A percentile compares a stretch with the other conserved stretches of the same genome.
Evolutionary conservation across 2,888 invertebrate species (phyloP).

Genomic region (Coenonympha glycerion): DNA sequence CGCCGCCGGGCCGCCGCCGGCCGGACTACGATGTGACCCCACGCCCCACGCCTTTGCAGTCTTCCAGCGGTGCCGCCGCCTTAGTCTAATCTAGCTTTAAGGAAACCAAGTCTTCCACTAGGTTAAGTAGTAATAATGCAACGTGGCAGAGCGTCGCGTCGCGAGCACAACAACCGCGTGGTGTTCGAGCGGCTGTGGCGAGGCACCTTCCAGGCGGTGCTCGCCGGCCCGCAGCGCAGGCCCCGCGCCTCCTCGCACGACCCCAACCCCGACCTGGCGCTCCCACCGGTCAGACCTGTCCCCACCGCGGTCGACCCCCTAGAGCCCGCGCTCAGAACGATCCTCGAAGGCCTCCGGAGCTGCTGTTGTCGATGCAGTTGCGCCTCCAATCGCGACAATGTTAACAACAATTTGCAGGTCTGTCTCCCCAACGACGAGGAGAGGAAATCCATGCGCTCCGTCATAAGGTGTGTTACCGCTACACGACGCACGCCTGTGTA

Average conservation of each 20-base stretch:
- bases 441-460: slow-evolving; percentile 78
- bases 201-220: slow-evolving; percentile 76
- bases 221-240: slow-evolving; percentile 57
- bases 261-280: slow-evolving; percentile 41
- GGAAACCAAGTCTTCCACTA: slow-evolving; percentile 76
- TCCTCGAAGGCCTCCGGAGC: slow-evolving; percentile 56
- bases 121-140: slow-evolving; percentile 63
- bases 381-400: slow-evolving; percentile 47
- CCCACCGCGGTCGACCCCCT: slow-evolving; percentile 59
- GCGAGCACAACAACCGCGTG: slow-evolving; percentile 75
- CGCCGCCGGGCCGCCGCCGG: slow-evolving; percentile 69
- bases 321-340: slow-evolving; percentile 61
- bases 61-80: slow-evolving; percentile 61
- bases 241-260: slow-evolving; percentile 60
- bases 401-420: slow-evolving; percentile 73
- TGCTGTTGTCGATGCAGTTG: slow-evolving; percentile 71
- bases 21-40: slow-evolving; percentile 61
- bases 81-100: slow-evolving; percentile 51
- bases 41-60: slow-evolving; percentile 48
- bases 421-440: slow-evolving; percentile 70
- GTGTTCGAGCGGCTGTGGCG: slow-evolving; percentile 85
- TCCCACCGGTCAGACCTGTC: slow-evolving; percentile 36
- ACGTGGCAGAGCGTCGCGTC: slow-evolving; percentile 66
- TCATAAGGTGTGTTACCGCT: slow-evolving; percentile 77
- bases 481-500: slow-evolving; percentile 36